Percentiles rank a stretch among this genome's conserved stretches.
These are phyloP conservation scores for Atherinosoma microstoma DNA, from an alignment of 2,797 vertebrate genomes.

Conservation along the genomic window DNA sequence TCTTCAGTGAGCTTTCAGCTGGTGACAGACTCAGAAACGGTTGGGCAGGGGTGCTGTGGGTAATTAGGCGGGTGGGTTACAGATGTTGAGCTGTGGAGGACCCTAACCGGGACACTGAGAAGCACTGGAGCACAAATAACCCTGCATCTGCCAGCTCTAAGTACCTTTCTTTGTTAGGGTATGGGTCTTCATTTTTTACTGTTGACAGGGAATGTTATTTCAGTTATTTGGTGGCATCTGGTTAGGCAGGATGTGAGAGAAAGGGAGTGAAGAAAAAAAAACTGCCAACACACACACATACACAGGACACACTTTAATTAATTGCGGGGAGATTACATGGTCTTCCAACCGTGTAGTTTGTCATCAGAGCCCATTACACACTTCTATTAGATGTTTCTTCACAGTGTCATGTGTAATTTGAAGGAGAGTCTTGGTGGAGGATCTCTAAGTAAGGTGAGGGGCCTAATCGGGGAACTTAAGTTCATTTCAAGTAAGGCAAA, in stretches of 20 bases:
- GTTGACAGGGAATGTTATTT: conserved; percentile 96
- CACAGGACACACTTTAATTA: conserved; percentile 97
- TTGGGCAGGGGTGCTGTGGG: conserved; percentile 83
- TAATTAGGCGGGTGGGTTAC: conserved; percentile 91
- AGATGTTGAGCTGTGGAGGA: conserved; percentile 90
- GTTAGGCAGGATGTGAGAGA: conserved; percentile 79
- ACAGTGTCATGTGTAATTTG: conserved; percentile 99
- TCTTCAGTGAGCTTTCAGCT: conserved; percentile 70
- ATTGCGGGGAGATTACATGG: conserved; percentile 99
- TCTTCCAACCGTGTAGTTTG: conserved; percentile 99
- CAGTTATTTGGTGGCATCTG: conserved; percentile 98
- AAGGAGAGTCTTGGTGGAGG: conserved; percentile 89
- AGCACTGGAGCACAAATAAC: conserved; percentile 86
- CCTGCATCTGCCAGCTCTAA: conserved; percentile 91
- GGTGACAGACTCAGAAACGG: conserved; percentile 85
- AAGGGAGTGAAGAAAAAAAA: conserved; percentile 50
- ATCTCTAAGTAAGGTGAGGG: conserved; percentile 84
- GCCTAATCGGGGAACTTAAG: conserved; percentile 81
- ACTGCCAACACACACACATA: conserved; percentile 61
- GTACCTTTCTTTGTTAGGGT: conserved; percentile 93
- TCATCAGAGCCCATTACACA: conserved; percentile 99
- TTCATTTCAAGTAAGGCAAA: conserved; percentile 69
- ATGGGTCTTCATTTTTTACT: conserved; percentile 98
- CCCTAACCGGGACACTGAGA: conserved; percentile 85
- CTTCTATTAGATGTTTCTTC: conserved; percentile 99